Percentiles rank a stretch among this genome's conserved stretches.
These are phyloP conservation scores for Calcarius lapponicus DNA, from an alignment of 2,797 vertebrate genomes.

Conservation along the genomic window DNA sequence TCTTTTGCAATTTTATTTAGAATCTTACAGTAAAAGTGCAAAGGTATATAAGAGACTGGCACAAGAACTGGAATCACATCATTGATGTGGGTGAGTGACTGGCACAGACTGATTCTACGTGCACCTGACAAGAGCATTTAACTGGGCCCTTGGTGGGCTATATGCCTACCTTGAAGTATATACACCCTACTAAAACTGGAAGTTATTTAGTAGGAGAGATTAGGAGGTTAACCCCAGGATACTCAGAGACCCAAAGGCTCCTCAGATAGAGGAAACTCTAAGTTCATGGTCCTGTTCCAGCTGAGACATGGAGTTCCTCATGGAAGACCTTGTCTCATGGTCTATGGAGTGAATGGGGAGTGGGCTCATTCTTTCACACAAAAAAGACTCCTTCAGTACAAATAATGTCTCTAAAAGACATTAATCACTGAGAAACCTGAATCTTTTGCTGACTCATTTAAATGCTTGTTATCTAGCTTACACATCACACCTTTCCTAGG, in stretches of 20 bases:
- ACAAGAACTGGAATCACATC: neutral
- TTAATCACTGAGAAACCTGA: neutral
- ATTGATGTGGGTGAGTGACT: neutral
- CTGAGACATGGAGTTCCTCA: neutral
- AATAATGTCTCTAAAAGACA: neutral
- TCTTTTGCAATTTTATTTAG: neutral
- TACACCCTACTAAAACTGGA: neutral
- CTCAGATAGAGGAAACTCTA: neutral
- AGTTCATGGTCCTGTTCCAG: neutral
- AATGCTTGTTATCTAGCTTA: neutral
- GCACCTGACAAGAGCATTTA: neutral
- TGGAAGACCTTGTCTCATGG: neutral
- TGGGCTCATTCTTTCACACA: neutral
- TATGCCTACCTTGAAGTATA: neutral
- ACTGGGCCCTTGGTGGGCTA: neutral
- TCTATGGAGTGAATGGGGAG: neutral
- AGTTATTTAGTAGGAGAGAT: neutral
- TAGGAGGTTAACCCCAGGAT: neutral
- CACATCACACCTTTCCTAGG: neutral
- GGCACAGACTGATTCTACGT: neutral
- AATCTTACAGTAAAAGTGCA: neutral
- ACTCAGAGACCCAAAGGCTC: neutral
- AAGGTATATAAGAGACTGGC: neutral
- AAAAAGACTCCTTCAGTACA: neutral
- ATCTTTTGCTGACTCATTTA: neutral